phyloP scores from a whole-genome alignment of 1,140 invertebrate species.

The Danaus melanippus region DNA sequence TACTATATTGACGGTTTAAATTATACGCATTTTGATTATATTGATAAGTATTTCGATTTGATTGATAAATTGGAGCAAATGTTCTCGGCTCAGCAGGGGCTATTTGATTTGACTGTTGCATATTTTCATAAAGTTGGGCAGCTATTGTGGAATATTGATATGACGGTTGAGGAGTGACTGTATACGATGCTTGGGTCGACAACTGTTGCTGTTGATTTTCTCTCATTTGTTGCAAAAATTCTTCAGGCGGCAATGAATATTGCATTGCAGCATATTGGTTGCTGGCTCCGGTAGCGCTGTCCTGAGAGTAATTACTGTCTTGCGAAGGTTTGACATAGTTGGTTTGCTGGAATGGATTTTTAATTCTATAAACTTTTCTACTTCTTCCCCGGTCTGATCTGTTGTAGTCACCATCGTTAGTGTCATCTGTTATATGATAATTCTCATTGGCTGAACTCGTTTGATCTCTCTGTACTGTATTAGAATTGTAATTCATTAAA shows the following conservation, averaged over 20 bases:
- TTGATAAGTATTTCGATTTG: conserved; percentile 44
- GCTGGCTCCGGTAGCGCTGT: conserved; percentile 59
- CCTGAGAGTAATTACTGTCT: conserved; percentile 31
- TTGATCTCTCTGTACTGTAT: conserved; percentile 45
- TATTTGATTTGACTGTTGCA: conserved; percentile 44
- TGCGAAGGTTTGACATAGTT: conserved; percentile 33
- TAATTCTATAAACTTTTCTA: conserved; percentile 58
- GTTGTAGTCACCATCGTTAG: conserved; percentile 39
- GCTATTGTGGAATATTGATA: conserved; percentile 52
- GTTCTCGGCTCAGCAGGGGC: conserved; percentile 44
- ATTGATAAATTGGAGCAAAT: conserved; percentile 36
- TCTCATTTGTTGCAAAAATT: conserved; percentile 62
- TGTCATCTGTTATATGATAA: conserved; percentile 50
- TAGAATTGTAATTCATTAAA: conserved; percentile 44
- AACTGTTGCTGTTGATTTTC: conserved; percentile 48
- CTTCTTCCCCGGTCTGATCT: conserved; percentile 35
- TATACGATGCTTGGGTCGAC: conserved; percentile 49
- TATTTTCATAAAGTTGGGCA: conserved; percentile 40
- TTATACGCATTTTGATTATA: conserved; percentile 40
- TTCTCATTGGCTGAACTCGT: conserved; percentile 47
- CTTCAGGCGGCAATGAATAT: conserved; percentile 66
- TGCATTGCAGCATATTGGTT: conserved; percentile 63
- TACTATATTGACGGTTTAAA: conserved; percentile 41
- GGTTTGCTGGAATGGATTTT: conserved; percentile 57
- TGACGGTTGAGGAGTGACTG: conserved; percentile 56